Base-by-base conservation (phyloP, 2,888 invertebrate genomes). In the Orgyia antiqua region DNA sequence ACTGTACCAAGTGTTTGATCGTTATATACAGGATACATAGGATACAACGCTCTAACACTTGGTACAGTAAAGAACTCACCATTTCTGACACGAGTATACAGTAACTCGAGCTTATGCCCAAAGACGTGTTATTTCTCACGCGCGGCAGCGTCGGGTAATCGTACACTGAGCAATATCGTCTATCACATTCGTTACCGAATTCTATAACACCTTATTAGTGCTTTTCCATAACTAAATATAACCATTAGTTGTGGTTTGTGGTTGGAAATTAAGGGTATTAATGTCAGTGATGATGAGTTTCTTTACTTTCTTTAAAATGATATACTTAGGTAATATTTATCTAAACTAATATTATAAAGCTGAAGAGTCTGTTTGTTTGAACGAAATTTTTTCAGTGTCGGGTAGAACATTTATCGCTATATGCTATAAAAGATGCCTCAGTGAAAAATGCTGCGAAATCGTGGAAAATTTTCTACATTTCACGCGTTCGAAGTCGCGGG, bases 111-210 rank as follows among this genome's bases (percentile, higher is more conserved):
- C 62, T 52, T 51, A 48, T 56, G 50, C 58, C 58, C 58, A 61
- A 69, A 62, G 58, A 42, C 59, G 58, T 55, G 56, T 56, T 50
- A 46, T 58, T 76, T 78, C 76, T 72, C 77, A 77, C 74, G 73
- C 61, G 56, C 47, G 52, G 39, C 43, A 50, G 53, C 54, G 49
- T 37, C 50, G 54, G 46, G 68, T 64, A 69, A 74, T 59, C 51
- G 34, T 55, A 76, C 56, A 68, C 68, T 60, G 42, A 53, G 47
- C 48, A 48, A 63, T 74, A 73, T 78, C 75, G 69, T 76, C 72
- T 77, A 72, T 69, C 76, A 72, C 53, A 60, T 58, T 66, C 62
- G 57, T 68, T 66, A 65, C 68, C 54, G 52, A 72, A 69, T 65
- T 60, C 55, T 53, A 49, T 41, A 54, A 46, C 57, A 52, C 51